phyloP scores from a whole-genome alignment of 2,113 vertebrate species.

The Lipotes vexillifer region DNA sequence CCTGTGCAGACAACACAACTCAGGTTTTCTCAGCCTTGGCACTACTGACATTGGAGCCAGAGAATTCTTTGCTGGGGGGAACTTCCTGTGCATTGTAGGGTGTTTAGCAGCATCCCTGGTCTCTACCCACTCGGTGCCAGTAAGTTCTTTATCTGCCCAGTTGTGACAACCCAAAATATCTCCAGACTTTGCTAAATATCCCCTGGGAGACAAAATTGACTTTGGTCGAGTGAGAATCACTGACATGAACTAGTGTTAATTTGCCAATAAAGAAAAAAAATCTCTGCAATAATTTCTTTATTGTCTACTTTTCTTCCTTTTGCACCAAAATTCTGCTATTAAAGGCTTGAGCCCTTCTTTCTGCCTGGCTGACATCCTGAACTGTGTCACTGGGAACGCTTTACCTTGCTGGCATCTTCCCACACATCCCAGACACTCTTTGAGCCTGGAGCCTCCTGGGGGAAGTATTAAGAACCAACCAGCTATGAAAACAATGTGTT shows the following conservation, averaged over 20 bases:
- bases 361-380: not conserved
- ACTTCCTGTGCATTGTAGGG: not conserved
- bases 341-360: not conserved
- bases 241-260: not conserved
- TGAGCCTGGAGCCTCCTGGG: not conserved
- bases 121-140: not conserved
- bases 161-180: not conserved
- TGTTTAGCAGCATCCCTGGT: not conserved
- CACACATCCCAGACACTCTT: not conserved
- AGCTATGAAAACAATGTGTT: constrained; percentile 28
- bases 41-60: not conserved
- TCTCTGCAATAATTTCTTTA: not conserved
- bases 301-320: not conserved
- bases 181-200: not conserved
- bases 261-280: not conserved
- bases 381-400: not conserved
- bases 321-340: not conserved
- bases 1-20: not conserved
- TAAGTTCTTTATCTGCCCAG: not conserved
- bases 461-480: constrained; percentile 32
- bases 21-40: not conserved
- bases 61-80: not conserved
- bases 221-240: not conserved
- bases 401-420: constrained; percentile 2
- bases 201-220: not conserved